Conservation (phyloP, 1,140 invertebrate species). For the Steinernema khuongi region DNA sequence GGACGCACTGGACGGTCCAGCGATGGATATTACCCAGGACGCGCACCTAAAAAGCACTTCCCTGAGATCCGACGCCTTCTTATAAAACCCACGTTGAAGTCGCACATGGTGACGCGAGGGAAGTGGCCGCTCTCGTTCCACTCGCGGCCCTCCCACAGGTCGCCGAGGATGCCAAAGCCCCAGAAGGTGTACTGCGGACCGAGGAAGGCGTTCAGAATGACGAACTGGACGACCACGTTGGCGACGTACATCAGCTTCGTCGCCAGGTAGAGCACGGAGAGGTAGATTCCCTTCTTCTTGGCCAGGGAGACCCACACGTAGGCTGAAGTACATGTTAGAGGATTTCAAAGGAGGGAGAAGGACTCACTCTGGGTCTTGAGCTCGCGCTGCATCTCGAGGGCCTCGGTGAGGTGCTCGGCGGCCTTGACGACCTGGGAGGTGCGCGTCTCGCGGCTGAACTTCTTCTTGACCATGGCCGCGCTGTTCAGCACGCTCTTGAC, state of each 20-base stretch:
- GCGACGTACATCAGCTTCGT: constrained; percentile 62
- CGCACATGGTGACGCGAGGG: constrained; percentile 63
- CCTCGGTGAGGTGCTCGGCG: constrained; percentile 45
- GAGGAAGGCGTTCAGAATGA: constrained; percentile 62
- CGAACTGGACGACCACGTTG: constrained; percentile 63
- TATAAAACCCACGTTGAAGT: constrained; percentile 61
- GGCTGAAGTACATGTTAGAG: background rate
- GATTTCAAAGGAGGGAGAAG: constrained; percentile 15
- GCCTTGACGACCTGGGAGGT: constrained; percentile 50
- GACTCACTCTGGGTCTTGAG: constrained; percentile 44
- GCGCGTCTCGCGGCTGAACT: constrained; percentile 46
- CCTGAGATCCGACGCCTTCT: constrained; percentile 19
- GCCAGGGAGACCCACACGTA: constrained; percentile 39
- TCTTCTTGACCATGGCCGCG: constrained; percentile 54
- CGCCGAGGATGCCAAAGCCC: constrained; percentile 61
- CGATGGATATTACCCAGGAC: constrained; percentile 57
- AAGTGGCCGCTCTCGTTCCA: constrained; percentile 60
- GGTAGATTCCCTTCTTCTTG: constrained; percentile 62
- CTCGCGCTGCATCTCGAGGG: constrained; percentile 54
- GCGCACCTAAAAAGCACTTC: constrained; percentile 54
- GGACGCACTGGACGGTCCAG: constrained; percentile 60
- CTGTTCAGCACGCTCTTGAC: constrained; percentile 55
- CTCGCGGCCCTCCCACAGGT: constrained; percentile 59
- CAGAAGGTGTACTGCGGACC: constrained; percentile 62
- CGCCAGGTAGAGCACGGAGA: constrained; percentile 62